A percentile compares a stretch with the other conserved stretches of the same genome.
phyloP scores from a whole-genome alignment of 1,140 invertebrate species.

The Drosophila sulfurigaster region DNA sequence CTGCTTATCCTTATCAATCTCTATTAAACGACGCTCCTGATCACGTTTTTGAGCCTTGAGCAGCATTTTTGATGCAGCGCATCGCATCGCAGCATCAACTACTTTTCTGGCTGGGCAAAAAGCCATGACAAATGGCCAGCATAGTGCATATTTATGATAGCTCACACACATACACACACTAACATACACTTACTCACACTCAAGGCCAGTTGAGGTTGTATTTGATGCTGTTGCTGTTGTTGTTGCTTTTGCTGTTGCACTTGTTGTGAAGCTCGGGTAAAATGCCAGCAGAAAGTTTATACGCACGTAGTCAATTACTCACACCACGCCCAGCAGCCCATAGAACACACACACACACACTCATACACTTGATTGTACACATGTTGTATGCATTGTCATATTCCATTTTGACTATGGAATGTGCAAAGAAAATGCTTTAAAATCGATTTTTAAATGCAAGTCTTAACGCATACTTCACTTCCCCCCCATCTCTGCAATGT shows the following conservation, averaged over 20 bases:
- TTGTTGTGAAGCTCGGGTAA: constrained; percentile 48
- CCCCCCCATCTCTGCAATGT: neutral
- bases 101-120: constrained; percentile 46
- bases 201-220: constrained; percentile 56
- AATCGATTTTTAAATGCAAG: constrained; percentile 56
- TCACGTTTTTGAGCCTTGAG: constrained; percentile 35
- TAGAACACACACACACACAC: constrained; percentile 18
- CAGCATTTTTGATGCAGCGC: constrained; percentile 39
- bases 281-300: constrained; percentile 80
- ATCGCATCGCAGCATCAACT: constrained; percentile 14
- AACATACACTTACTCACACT: constrained; percentile 28
- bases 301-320: constrained; percentile 82
- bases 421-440: constrained; percentile 49
- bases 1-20: constrained; percentile 71
- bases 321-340: constrained; percentile 49
- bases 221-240: constrained; percentile 37
- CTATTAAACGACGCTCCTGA: constrained; percentile 61
- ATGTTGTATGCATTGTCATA: constrained; percentile 50
- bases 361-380: constrained; percentile 20
- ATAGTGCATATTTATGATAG: constrained; percentile 79
- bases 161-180: constrained; percentile 29
- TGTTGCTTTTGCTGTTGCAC: constrained; percentile 51
- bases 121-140: constrained; percentile 74
- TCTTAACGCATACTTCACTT: constrained; percentile 35
- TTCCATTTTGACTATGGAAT: constrained; percentile 55